Evolutionary conservation across 2,888 invertebrate genomes (phyloP), one percentile per base, ranked within the genome.

Genomic region (Nemotelus pantherinus): DNA sequence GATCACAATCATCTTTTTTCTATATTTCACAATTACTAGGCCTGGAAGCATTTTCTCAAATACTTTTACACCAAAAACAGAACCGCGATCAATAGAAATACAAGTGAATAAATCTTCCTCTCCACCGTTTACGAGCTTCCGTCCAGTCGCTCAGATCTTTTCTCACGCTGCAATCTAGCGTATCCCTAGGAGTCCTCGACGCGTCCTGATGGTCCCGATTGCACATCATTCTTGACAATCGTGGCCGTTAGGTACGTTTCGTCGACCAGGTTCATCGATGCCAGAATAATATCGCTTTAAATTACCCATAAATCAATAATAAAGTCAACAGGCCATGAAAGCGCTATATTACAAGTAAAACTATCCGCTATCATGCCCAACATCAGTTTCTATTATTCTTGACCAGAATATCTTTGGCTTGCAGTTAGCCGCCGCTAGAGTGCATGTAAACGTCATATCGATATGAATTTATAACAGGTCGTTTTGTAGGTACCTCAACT

Each of bases 391-490:
- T 77, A 77, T 77, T 77, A 77, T 77, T 77, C 76, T 68, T 68
- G 76, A 25, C 44, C 68, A 60, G 74, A 77, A 67, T 68, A 68
- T 77, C 53, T 58, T 55, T 68, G 81, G 78, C 80, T 80, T 82
- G 81, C 80, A 81, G 81, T 79, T 77, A 79, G 82, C 82, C 81
- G 82, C 82, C 82, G 82, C 80, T 82, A 82, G 81, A 81, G 82
- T 82, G 80, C 81, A 81, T 82, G 82, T 81, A 82, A 82, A 81
- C 79, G 82, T 82, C 82, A 82, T 82, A 81, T 82, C 82, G 82
- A 81, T 82, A 82, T 81, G 80, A 80, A 82, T 82, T 82, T 82
- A 82, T 82, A 81, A 82, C 82, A 41, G 80, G 80, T 78, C 77
- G 79, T 71, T 79, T 78, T 76, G 80, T 80, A 80, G 25, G 25